Evolutionary conservation across 2,113 vertebrate genomes (phyloP), one percentile per base, ranked within the genome.

Genomic region (Bubo scandiacus): DNA sequence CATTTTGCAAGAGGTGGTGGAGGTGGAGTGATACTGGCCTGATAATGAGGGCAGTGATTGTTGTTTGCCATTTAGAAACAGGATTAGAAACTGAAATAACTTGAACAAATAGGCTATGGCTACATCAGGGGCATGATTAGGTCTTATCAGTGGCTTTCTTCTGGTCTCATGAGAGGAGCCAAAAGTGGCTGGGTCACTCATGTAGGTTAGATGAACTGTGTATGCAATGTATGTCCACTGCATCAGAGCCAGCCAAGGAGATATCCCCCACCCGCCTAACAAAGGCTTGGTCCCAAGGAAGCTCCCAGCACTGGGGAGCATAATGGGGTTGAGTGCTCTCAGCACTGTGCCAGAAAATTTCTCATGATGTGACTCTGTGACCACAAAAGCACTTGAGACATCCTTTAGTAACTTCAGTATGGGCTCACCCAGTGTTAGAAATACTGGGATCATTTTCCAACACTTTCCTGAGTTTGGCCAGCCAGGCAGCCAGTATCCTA

Each of bases 1-100:
- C 55, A 57, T 95, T 95, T 94, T 96, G 83, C 61, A 92, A 94
- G 80, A 74, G 13, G 16, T n/a, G 29, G 12, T 74, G 80, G 67
- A 87, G 61, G 61, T 72, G 61, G 88, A 36, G 63, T 61, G 86
- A 94, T 93, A 40, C 52, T 65, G 65, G 26, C 75, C 34, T 34
- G 36, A 63, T 72, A 88, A 75, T 34, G 43, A 92, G 57, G 47
- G 23, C 80, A 52, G 80, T 77, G 80, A 36, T 65, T 61, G 27
- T 52, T 95, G 63, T 81, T 92, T 47, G n/a, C 36, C 22, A 21
- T 84, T 86, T 89, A 80, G 58, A 90, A 88, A 66, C 26, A 84
- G 47, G 36, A 71, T 49, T 15, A 65, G 83, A 93, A 79, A 68
- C 77, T 59, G 70, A 95, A 88, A 75, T 81, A 43, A 47, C 61